Percentiles rank a stretch among this genome's conserved stretches.
Evolutionary conservation across 2,888 invertebrate species (phyloP).

Genomic region (Luffia ferchaultella): DNA sequence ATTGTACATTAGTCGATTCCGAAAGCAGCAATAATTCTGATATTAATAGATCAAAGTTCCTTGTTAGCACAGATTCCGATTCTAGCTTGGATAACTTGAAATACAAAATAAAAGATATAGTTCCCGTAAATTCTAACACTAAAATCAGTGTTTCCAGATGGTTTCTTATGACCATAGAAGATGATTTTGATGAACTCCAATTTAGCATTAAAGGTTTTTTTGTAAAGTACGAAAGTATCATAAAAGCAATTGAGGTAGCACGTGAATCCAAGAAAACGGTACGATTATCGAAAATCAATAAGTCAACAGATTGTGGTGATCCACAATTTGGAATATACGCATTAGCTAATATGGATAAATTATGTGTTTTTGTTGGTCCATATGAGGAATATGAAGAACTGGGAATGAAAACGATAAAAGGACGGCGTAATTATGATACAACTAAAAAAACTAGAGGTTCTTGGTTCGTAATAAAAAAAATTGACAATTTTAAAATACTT

Average conservation of each 20-base stretch:
- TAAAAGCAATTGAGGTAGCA: constrained; percentile 53
- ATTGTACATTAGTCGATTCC: too few species aligned
- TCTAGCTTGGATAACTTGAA: too few species aligned
- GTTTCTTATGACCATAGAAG: constrained; percentile 63
- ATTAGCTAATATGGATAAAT: constrained; percentile 34
- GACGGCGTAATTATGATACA: constrained; percentile 13
- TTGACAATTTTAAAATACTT: constrained; percentile 42
- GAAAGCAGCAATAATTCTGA: too few species aligned
- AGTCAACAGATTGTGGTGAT: constrained; percentile 20
- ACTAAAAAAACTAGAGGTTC: constrained; percentile 32
- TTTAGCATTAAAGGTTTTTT: constrained; percentile 58
- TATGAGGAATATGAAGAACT: constrained; percentile 43
- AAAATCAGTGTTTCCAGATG: constrained; percentile 34
- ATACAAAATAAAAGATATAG: too few species aligned
- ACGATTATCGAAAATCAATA: constrained; percentile 41
- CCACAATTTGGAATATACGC: constrained; percentile 55
- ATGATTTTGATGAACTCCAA: constrained; percentile 59
- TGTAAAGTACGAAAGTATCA: constrained; percentile 58
- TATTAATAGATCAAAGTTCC: too few species aligned
- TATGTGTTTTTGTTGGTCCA: constrained; percentile 49
- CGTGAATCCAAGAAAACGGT: constrained; percentile 53
- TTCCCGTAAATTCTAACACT: background rate
- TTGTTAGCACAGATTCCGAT: too few species aligned
- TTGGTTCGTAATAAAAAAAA: constrained; percentile 46
- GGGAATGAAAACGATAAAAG: constrained; percentile 47